A percentile compares a stretch with the other conserved stretches of the same genome.
Evolutionary conservation across 2,888 invertebrate genomes (phyloP).

Genomic region (Acanthococcus lagerstroemiae): DNA sequence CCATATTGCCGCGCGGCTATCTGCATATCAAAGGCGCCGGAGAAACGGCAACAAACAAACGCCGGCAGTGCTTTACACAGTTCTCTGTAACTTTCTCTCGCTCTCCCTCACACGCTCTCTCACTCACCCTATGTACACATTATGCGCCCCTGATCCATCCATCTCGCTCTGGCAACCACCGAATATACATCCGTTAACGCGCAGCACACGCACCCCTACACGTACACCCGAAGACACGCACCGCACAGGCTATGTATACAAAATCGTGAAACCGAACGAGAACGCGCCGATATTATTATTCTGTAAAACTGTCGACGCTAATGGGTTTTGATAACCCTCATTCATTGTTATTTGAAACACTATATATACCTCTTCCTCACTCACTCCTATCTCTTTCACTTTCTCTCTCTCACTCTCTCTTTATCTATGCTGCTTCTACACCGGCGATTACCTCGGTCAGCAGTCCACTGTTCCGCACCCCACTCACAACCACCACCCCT

Average conservation of each 20-base stretch:
- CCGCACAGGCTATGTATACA: too few species aligned
- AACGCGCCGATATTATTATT: not conserved
- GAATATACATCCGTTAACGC: not conserved
- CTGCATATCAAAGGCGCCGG: not conserved
- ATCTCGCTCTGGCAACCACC: not conserved
- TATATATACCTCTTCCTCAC: not conserved
- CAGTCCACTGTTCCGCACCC: not conserved
- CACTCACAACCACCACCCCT: not conserved
- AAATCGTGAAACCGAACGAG: not conserved
- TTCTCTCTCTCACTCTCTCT: too few species aligned
- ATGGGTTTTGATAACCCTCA: conserved; percentile 11
- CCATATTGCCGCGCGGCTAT: not conserved
- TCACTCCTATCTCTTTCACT: not conserved
- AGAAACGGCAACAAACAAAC: not conserved
- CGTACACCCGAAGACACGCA: not conserved
- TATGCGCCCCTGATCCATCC: not conserved
- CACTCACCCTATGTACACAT: not conserved
- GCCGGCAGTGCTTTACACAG: too few species aligned
- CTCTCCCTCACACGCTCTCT: too few species aligned
- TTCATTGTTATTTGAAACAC: conserved; percentile 10
- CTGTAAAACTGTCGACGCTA: conserved; percentile 8
- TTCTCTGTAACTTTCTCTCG: too few species aligned
- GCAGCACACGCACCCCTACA: not conserved
- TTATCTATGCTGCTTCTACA: too few species aligned
- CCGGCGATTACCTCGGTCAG: not conserved